These are phyloP conservation scores for Coenobita brevimanus DNA, from an alignment of 1,140 invertebrate genomes.

Conservation along the genomic window DNA sequence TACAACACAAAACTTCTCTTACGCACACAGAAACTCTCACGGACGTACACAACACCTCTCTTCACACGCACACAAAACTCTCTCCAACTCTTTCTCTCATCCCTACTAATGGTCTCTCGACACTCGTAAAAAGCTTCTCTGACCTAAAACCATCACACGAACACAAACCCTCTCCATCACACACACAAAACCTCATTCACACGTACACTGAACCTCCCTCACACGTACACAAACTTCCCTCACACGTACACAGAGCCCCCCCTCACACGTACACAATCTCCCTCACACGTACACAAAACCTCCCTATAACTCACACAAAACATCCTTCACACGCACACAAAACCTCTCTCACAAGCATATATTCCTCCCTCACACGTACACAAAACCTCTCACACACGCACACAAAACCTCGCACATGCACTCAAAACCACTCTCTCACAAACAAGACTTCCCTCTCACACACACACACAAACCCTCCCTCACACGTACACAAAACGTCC, in stretches of 20 bases:
- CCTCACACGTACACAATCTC: neutral
- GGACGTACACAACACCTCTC: too few species aligned
- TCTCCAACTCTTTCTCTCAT: neutral
- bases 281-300: neutral
- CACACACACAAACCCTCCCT: conserved; percentile 22
- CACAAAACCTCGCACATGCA: conserved; percentile 11
- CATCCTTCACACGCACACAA: too few species aligned
- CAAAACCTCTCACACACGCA: neutral
- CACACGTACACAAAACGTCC: conserved; percentile 4
- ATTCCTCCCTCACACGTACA: neutral
- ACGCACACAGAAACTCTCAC: too few species aligned
- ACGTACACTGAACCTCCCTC: neutral
- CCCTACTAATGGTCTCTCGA: neutral
- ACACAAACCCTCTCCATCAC: neutral
- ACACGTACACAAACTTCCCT: neutral
- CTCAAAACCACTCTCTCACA: conserved; percentile 14
- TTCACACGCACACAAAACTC: neutral
- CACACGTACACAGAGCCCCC: neutral
- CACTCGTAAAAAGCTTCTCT: neutral
- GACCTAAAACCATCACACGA: neutral
- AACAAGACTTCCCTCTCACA: neutral
- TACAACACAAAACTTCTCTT: too few species aligned
- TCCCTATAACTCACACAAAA: neutral
- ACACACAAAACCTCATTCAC: neutral
- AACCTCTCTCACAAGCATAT: neutral